Base-by-base conservation (phyloP, 2,797 vertebrate genomes). In the Chloroceryle amazona region DNA sequence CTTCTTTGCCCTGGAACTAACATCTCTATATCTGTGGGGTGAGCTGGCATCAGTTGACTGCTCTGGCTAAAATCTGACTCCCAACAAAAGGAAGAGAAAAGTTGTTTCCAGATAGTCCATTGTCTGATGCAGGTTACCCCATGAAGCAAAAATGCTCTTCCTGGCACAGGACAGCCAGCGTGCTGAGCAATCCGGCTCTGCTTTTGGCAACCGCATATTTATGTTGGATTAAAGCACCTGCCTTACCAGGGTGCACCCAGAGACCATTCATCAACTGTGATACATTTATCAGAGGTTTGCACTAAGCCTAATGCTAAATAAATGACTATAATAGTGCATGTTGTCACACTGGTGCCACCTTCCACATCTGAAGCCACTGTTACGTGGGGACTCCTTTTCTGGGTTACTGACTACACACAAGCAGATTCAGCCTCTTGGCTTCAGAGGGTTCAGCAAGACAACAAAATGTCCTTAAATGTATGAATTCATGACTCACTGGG, bases 151-250 rank as follows among this genome's bases (percentile, higher is more conserved):
- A 67, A 22, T 25, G 41, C 29, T 72, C 3, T 12, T 57, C 47
- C 33, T 54, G 79, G 19, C n/a, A 13, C 4, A 39, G n/a, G 15
- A 4, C 41, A 46, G 63, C 16, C 15, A 13, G 22, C 0, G 1
- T 10, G 26, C 47, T 66, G n/a, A 29, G 37, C 26, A 15, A 8
- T 29, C 33, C n/a, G 37, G 21, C 19, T 4, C 22, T 12, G 37
- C 46, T 71, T 65, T 61, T 76, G 71, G 33, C 47, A 72, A 3
- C 29, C 41, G 10, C 12, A 3, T 4, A 0, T 33, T 75, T 46
- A 10, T 8, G 26, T 37, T 47, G 49, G 47, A 72, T 72, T 52
- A 9, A 49, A 70, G 28, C 0, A 0, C 8, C 29, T 33, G 10
- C 17, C 31, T 52, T 42, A 31, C 18, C 14, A 47, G 60, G 37